Percentiles rank a stretch among this genome's conserved stretches.
These are phyloP conservation scores for Ameiurus melas DNA, from an alignment of 2,113 vertebrate genomes.

Conservation along the genomic window DNA sequence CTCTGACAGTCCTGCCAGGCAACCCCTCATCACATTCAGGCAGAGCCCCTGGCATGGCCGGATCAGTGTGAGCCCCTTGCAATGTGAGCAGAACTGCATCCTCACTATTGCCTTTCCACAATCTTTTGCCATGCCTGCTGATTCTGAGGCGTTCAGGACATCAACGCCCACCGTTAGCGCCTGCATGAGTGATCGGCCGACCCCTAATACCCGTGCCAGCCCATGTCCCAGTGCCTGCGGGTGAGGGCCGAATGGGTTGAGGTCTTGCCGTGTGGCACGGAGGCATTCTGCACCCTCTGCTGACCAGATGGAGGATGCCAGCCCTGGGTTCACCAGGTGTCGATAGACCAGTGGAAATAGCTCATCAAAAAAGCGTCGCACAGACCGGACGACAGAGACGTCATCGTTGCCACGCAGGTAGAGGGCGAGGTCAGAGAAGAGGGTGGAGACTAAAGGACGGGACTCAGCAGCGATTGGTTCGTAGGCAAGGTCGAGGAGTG, in stretches of 20 bases:
- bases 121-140: slow-evolving; percentile 73
- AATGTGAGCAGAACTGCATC: slow-evolving; percentile 91
- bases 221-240: slow-evolving; percentile 74
- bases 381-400: slow-evolving; percentile 72
- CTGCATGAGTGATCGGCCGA: slow-evolving; percentile 76
- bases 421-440: slow-evolving; percentile 79
- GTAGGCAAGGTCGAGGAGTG: slow-evolving; percentile 83
- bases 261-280: slow-evolving; percentile 80
- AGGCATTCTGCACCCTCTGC: slow-evolving; percentile 78
- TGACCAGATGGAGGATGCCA: slow-evolving; percentile 63
- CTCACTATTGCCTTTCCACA: slow-evolving; percentile 79
- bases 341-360: slow-evolving; percentile 87
- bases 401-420: slow-evolving; percentile 79
- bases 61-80: slow-evolving; percentile 85
- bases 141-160: slow-evolving; percentile 81
- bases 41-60: slow-evolving; percentile 84
- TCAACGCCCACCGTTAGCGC: slow-evolving; percentile 78
- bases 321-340: slow-evolving; percentile 84
- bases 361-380: slow-evolving; percentile 79
- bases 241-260: slow-evolving; percentile 83
- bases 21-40: slow-evolving; percentile 87
- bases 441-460: slow-evolving; percentile 76
- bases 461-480: slow-evolving; percentile 78
- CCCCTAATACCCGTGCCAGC: slow-evolving; percentile 75
- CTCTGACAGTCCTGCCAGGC: slow-evolving; percentile 82